Conservation (phyloP, 1,140 invertebrate species). For the Andricus grossulariae region DNA sequence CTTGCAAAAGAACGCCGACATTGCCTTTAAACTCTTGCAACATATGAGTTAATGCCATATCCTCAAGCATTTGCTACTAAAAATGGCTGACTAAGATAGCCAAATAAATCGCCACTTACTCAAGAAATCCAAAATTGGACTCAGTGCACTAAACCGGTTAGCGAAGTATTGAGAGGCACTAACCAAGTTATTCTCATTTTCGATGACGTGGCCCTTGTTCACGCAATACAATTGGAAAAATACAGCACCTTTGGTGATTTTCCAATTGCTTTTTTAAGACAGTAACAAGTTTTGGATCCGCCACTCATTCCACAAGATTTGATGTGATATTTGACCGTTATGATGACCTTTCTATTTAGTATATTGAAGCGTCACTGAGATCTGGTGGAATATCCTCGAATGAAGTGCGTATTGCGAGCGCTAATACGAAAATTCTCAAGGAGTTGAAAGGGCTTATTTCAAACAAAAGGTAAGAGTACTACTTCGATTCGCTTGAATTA, state of each 20-base stretch:
- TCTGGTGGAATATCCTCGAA: background rate
- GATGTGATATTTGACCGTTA: constrained; percentile 29
- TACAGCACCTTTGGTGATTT: constrained; percentile 32
- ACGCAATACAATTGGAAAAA: background rate
- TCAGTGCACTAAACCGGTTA: background rate
- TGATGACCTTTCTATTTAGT: constrained; percentile 17
- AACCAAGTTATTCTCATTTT: constrained; percentile 4
- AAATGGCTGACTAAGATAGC: background rate
- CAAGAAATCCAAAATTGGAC: constrained; percentile 16
- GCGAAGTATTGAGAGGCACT: background rate
- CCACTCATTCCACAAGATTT: background rate
- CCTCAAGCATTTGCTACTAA: background rate
- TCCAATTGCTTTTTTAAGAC: background rate
- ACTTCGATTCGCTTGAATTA: no score
- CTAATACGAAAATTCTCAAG: no score
- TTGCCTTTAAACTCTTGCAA: background rate
- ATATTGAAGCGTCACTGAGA: constrained; percentile 13
- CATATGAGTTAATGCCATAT: background rate
- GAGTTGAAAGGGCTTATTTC: no score
- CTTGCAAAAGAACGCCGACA: background rate
- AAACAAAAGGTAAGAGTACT: no score
- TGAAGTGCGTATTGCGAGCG: background rate
- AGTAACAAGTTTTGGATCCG: background rate
- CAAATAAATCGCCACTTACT: constrained; percentile 16
- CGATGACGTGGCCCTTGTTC: constrained; percentile 17